phyloP scores from a whole-genome alignment of 2,797 vertebrate species.

The Holocentrus rufus region DNA sequence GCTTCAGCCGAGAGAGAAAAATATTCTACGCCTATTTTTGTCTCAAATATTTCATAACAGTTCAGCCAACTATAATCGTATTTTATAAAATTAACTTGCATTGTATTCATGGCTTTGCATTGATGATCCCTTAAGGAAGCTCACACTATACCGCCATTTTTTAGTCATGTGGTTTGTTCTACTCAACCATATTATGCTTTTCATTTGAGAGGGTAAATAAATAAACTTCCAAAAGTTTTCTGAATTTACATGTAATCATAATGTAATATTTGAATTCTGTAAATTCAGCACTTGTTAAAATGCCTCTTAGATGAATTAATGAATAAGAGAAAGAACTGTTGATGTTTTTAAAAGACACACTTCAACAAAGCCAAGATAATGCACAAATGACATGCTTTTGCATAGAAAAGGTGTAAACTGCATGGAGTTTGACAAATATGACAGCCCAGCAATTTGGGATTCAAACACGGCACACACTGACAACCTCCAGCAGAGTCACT shows the following conservation, averaged over 20 bases:
- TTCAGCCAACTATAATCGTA: conserved; percentile 10
- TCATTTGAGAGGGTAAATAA: conserved; percentile 2
- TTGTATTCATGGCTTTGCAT: conserved; percentile 1
- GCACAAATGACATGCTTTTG: conserved; percentile 80
- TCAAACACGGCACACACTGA: conserved; percentile 48
- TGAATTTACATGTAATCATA: not conserved
- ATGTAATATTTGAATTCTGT: not conserved
- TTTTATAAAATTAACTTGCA: conserved; percentile 6
- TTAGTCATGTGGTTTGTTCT: not conserved
- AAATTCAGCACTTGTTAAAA: not conserved
- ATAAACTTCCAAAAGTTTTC: not conserved
- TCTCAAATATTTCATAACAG: not conserved
- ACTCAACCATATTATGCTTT: not conserved
- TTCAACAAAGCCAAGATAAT: conserved; percentile 71
- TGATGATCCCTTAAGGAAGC: not conserved
- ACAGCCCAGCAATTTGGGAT: conserved; percentile 44
- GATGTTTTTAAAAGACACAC: conserved; percentile 55
- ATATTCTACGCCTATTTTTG: not conserved
- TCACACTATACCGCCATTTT: not conserved
- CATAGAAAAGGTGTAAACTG: conserved; percentile 78
- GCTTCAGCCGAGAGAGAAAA: not conserved
- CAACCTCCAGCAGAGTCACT: conserved; percentile 55
- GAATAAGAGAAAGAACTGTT: not conserved
- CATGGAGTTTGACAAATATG: conserved; percentile 48
- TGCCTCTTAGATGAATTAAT: not conserved